Conservation (phyloP, 1,140 invertebrate species). For the Pantala flavescens region DNA sequence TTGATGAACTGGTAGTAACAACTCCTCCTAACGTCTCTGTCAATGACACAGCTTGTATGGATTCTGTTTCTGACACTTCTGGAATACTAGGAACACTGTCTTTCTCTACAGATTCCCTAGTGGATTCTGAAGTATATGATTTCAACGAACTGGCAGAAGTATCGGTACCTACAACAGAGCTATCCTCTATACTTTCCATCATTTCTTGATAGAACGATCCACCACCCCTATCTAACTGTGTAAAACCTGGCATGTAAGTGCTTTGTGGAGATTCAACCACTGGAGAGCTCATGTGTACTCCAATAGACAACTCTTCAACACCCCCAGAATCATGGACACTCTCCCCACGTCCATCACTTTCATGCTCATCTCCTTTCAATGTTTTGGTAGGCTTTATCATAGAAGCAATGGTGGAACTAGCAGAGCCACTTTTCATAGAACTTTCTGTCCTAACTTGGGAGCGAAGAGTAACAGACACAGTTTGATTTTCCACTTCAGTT, state of each 20-base stretch:
- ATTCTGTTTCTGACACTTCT: background rate
- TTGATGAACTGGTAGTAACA: background rate
- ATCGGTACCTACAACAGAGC: background rate
- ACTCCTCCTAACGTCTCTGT: background rate
- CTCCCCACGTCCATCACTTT: background rate
- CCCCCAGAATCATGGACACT: background rate
- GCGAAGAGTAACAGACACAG: background rate
- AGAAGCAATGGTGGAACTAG: conserved; percentile 18
- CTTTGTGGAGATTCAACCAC: background rate
- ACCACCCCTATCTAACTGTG: background rate
- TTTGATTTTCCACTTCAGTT: background rate
- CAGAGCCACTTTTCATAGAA: background rate
- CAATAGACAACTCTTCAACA: background rate
- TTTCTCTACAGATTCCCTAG: background rate
- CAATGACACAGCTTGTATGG: background rate
- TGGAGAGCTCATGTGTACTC: background rate
- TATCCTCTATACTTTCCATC: background rate
- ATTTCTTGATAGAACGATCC: background rate
- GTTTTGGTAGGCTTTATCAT: conserved; percentile 34
- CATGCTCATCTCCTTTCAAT: conserved; percentile 28
- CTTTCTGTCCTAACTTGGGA: no score
- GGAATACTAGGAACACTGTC: background rate
- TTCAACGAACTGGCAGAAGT: background rate
- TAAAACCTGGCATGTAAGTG: background rate
- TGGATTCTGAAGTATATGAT: background rate